Base-by-base conservation (phyloP, 2,888 invertebrate species). In the Aleiodes testaceus region DNA sequence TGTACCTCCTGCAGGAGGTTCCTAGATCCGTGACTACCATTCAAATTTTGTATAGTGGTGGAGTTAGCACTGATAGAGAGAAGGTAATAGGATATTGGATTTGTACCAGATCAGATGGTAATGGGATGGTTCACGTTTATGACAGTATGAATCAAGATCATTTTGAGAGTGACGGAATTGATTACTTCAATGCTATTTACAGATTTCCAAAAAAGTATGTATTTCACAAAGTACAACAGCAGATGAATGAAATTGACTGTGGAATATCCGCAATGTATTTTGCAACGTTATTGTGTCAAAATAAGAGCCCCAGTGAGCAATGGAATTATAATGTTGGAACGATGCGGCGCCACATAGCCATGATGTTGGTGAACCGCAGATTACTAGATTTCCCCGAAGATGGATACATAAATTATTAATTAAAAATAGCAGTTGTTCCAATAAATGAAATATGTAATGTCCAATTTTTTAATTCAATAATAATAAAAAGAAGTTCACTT, bases 201-300 rank as follows among this genome's bases (percentile, higher is more conserved):
- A 20, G n/a, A 53, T 53, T 53, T 12, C 52, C 22, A 9, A 53
- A 26, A 20, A 9, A 22, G 11, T 53, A 22, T 53, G 18, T 53
- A 9, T 14, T n/a, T 53, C 52, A 53, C 9, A 20, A 9, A 53
- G 52, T 53, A 11, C 52, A 53, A 14, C 52, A 53, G 14, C 52
- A 53, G 14, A 20, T 26, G 52, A n/a, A 53, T 53, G n/a, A 2
- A 3, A 26, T 20, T 53, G 9, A 9, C 22, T 53, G 52, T 53
- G 52, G 52, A n/a, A 26, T 53, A 11, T 53, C 26, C n/a, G 52
- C 52, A 12, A 26, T 20, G 22, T 53, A 53, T 22, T 53, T 53
- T n/a, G 52, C 52, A 14, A 53, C 52, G 11, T 14, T 53, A 53
- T 26, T 53, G 52, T 53, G 9, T 53, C 26, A 53, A 22, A 26